phyloP scores from a whole-genome alignment of 92 coral and sea anemone genomes.

The Actinostola sp. region DNA sequence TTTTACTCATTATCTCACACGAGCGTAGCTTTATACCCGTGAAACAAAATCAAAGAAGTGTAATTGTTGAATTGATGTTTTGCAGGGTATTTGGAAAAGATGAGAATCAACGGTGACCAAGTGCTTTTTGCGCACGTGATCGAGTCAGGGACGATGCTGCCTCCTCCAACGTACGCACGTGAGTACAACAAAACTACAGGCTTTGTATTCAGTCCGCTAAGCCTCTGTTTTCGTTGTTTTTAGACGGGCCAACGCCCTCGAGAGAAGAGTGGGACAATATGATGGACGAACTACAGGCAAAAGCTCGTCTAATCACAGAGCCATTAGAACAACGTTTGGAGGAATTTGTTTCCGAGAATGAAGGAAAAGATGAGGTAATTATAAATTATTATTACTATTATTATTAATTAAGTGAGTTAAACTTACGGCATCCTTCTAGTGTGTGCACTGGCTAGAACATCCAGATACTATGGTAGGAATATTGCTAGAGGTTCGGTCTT shows the following conservation, averaged over 20 bases:
- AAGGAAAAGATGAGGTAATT: conserved; percentile 1
- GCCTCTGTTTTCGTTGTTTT: neutral
- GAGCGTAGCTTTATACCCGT: too few relatives aligned
- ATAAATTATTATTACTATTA: neutral
- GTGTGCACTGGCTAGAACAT: too few relatives aligned
- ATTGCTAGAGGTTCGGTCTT: too few relatives aligned
- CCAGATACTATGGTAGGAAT: too few relatives aligned
- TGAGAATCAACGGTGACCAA: conserved; percentile 67
- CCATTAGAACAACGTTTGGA: conserved; percentile 31
- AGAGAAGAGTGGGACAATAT: conserved; percentile 76
- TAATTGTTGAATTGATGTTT: too few relatives aligned
- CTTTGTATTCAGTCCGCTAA: neutral
- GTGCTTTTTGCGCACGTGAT: conserved; percentile 82
- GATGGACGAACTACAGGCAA: conserved; percentile 45
- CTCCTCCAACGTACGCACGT: conserved; percentile 92
- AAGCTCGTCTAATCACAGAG: conserved; percentile 43
- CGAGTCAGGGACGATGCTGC: conserved; percentile 62
- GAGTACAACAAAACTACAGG: too few relatives aligned
- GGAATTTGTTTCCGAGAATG: conserved; percentile 16
- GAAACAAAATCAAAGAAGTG: too few relatives aligned
- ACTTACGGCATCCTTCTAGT: too few relatives aligned
- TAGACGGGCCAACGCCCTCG: conserved; percentile 70
- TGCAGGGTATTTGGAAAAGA: conserved; percentile 75
- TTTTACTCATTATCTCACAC: too few relatives aligned
- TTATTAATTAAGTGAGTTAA: too few relatives aligned